Evolutionary conservation across 2,113 vertebrate species (phyloP), one percentile per base, ranked within the genome.

Genomic region (Dendrocopos noguchii): DNA sequence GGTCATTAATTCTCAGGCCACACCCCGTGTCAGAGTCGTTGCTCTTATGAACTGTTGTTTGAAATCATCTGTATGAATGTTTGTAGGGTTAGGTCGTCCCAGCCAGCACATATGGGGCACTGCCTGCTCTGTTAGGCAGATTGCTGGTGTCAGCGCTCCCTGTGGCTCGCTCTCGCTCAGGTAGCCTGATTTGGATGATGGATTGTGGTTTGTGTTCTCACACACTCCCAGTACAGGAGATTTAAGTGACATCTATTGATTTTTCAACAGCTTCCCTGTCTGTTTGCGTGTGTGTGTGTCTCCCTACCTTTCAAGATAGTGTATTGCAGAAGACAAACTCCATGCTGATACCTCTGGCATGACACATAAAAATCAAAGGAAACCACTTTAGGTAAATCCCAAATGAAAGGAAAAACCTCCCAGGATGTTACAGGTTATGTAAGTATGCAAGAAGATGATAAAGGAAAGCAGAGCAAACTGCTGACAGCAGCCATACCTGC

Each of bases 1-100:
- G 71, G 68, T 86, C 91, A 88, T 96, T 96, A 94, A 95, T 95
- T 94, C 70, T 90, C 66, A 76, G 93, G 65, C 85, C 95, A 94
- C 90, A 87, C 91, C 96, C 93, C 80, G 66, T 91, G 90, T 94
- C 91, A 95, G 66, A 85, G 82, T 86, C 75, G 65, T 83, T 84
- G 91, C 76, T 86, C 57, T 91, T 83, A 91, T 7, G 13, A 94
- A 88, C 25, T 80, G 89, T 74, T 94, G 73, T 92, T 91, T 94
- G 87, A 94, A 94, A 72, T 84, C 67, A 42, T 33, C 52, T 61
- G 42, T 75, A 27, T 75, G 82, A 78, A 91, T 88, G 61, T 72
- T 91, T 91, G 77, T 57, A 93, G 57, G 80, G 73, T 79, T 95
- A 90, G 84, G 55, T 89, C 59, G 80, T 88, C 72, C 39, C 6